Percentiles rank a stretch among this genome's conserved stretches.
These are phyloP conservation scores for Tricholauxania praeusta DNA, from an alignment of 2,888 invertebrate genomes.

Conservation along the genomic window DNA sequence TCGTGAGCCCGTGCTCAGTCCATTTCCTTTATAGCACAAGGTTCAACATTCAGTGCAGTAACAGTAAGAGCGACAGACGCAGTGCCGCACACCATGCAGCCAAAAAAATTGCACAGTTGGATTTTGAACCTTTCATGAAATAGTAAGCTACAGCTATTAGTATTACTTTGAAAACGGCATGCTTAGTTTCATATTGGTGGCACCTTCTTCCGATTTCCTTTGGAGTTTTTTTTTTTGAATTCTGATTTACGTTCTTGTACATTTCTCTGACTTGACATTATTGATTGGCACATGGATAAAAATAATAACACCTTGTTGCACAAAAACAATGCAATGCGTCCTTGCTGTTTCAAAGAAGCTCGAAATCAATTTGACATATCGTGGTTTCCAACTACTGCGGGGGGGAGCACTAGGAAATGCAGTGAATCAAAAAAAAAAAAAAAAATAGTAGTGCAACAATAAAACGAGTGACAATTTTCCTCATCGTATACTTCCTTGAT, in stretches of 20 bases:
- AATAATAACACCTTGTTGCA: conserved; percentile 35
- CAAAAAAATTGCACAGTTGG: conserved; percentile 19
- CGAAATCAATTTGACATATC: conserved; percentile 45
- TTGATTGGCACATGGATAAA: conserved; percentile 45
- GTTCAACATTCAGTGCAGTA: too few species aligned
- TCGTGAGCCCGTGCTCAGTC: not conserved
- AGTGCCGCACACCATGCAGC: conserved; percentile 9
- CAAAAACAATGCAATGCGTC: conserved; percentile 22
- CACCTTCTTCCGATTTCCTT: not conserved
- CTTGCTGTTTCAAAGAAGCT: conserved; percentile 1
- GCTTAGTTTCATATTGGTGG: too few species aligned
- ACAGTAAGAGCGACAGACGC: not conserved
- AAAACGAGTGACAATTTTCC: conserved; percentile 5
- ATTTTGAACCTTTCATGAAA: not conserved
- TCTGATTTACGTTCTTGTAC: not conserved
- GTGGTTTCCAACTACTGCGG: conserved; percentile 43
- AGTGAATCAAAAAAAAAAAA: not conserved
- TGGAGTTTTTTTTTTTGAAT: conserved; percentile 3
- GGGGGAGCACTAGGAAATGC: conserved; percentile 16
- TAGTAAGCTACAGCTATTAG: too few species aligned
- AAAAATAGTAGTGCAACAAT: not conserved
- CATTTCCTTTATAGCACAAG: too few species aligned
- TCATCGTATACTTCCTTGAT: not conserved
- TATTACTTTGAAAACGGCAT: too few species aligned
- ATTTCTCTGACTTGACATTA: conserved; percentile 27